phyloP scores from a whole-genome alignment of 1,140 invertebrate genomes.

The Bradysia coprophila region DNA sequence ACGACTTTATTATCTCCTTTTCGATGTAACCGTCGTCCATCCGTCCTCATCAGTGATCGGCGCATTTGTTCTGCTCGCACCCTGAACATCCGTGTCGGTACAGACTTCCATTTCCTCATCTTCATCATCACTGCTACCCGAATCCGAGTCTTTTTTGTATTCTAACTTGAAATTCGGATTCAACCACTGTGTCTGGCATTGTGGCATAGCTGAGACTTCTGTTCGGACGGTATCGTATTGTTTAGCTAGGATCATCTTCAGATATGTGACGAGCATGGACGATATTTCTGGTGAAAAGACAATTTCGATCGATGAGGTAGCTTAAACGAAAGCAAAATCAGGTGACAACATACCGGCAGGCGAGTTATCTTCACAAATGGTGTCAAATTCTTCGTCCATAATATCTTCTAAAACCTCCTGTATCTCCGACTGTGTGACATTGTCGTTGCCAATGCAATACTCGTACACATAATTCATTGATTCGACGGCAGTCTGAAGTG shows the following conservation, averaged over 20 bases:
- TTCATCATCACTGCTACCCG: conserved; percentile 26
- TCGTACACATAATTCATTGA: conserved; percentile 36
- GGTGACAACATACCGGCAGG: conserved; percentile 26
- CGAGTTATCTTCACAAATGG: conserved; percentile 40
- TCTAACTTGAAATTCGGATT: conserved; percentile 18
- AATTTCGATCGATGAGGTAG: conserved; percentile 2
- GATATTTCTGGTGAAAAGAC: conserved; percentile 23
- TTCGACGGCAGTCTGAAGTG: conserved; percentile 32
- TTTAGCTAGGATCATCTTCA: conserved; percentile 21
- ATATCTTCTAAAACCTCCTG: conserved; percentile 38
- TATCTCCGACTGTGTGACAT: conserved; percentile 31
- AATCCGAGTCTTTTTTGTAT: conserved; percentile 18
- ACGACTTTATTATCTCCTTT: conserved; percentile 26
- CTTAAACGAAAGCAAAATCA: conserved; percentile 1
- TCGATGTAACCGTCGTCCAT: conserved; percentile 33
- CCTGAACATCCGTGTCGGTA: not conserved
- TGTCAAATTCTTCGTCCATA: conserved; percentile 44
- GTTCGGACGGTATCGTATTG: conserved; percentile 20
- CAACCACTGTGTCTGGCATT: conserved; percentile 22
- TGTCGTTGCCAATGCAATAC: conserved; percentile 33
- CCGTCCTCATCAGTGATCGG: conserved; percentile 24
- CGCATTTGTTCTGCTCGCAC: conserved; percentile 1
- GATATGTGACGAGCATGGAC: conserved; percentile 24
- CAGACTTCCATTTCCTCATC: conserved; percentile 16
- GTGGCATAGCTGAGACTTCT: conserved; percentile 21